phyloP scores from a whole-genome alignment of 2,113 vertebrate genomes.

The Periophthalmodon schlosseri region DNA sequence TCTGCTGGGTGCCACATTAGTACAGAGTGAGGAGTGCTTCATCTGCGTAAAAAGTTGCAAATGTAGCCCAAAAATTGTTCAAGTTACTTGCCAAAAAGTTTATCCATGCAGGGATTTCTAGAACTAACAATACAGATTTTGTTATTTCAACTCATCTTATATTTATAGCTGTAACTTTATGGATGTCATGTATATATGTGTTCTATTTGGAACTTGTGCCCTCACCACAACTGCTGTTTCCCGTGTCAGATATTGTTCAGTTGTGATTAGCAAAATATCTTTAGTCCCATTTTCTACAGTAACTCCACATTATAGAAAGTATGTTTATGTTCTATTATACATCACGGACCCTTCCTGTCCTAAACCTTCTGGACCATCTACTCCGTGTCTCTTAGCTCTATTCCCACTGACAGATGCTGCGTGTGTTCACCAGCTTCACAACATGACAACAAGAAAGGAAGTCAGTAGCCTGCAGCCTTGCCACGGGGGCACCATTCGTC shows the following conservation, averaged over 20 bases:
- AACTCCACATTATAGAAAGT: background rate
- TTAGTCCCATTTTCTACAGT: background rate
- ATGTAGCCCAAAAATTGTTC: conserved; percentile 11
- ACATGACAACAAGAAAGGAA: conserved; percentile 51
- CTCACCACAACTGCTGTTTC: background rate
- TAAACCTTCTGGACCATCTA: conserved; percentile 18
- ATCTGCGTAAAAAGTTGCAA: conserved; percentile 11
- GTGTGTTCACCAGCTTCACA: conserved; percentile 58
- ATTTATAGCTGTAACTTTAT: too few relatives aligned
- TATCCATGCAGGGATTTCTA: background rate
- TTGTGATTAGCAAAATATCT: background rate
- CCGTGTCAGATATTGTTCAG: background rate
- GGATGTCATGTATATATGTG: too few relatives aligned
- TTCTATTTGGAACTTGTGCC: too few relatives aligned
- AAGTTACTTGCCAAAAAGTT: background rate
- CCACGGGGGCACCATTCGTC: conserved; percentile 61
- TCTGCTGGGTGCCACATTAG: conserved; percentile 1
- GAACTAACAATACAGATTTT: background rate
- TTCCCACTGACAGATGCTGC: conserved; percentile 59
- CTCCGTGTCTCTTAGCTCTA: conserved; percentile 32
- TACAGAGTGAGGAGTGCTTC: conserved; percentile 1
- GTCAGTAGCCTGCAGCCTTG: conserved; percentile 59
- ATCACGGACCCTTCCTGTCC: conserved; percentile 27
- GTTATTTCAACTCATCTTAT: background rate
- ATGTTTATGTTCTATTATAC: background rate